These are phyloP conservation scores for Brachyistius frenatus DNA, from an alignment of 2,113 vertebrate species.

Conservation along the genomic window DNA sequence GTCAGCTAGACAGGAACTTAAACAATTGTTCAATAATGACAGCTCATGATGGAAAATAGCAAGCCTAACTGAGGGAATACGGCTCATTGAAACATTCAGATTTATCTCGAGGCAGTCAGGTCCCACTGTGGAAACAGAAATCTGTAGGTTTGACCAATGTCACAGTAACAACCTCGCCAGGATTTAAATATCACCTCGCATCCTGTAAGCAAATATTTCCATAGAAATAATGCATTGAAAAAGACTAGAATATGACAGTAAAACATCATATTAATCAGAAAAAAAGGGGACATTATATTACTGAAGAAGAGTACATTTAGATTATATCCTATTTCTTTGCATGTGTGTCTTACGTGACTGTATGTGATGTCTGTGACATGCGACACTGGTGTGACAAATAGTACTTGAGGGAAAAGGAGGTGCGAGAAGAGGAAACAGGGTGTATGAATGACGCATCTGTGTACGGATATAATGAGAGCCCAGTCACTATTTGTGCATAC, in stretches of 20 bases:
- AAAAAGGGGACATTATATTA: neutral
- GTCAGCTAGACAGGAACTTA: constrained; percentile 75
- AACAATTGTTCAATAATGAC: constrained; percentile 79
- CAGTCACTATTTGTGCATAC: constrained; percentile 14
- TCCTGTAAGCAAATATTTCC: constrained; percentile 34
- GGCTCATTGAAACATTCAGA: constrained; percentile 60
- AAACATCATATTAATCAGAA: constrained; percentile 11
- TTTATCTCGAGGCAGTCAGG: constrained; percentile 61
- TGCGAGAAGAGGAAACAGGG: constrained; percentile 32
- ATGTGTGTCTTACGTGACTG: neutral
- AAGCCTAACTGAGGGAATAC: constrained; percentile 61
- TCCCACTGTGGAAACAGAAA: constrained; percentile 31
- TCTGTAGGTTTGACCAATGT: constrained; percentile 28
- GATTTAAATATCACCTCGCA: constrained; percentile 20
- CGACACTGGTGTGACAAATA: constrained; percentile 37
- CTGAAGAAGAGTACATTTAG: neutral
- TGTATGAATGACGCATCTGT: neutral
- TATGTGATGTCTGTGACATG: neutral
- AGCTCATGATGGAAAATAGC: constrained; percentile 70
- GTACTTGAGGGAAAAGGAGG: constrained; percentile 35
- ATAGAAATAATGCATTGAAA: constrained; percentile 2
- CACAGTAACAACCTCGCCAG: constrained; percentile 15
- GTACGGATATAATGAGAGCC: constrained; percentile 11
- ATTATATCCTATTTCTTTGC: neutral
- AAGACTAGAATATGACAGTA: neutral